Percentiles rank a stretch among this genome's conserved stretches.
Conservation (phyloP, 2,888 invertebrate genomes). For the Tachystola acroxantha region DNA sequence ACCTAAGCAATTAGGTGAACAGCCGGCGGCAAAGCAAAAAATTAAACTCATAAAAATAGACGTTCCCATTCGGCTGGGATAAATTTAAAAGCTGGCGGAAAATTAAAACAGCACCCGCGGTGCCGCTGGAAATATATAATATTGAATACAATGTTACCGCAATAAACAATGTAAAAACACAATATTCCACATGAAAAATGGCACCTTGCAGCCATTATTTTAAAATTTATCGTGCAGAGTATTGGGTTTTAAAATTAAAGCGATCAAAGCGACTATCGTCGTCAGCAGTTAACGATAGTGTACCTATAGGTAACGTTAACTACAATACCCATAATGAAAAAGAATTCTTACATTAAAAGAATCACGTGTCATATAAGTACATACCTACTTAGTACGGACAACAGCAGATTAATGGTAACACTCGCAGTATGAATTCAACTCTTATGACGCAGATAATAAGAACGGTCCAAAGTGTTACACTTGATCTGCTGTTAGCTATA, state of each 20-base stretch:
- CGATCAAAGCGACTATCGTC: slow-evolving; percentile 28
- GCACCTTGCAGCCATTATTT: slow-evolving; percentile 20
- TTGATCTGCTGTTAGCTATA: too few relatives aligned
- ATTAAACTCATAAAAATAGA: slow-evolving; percentile 30
- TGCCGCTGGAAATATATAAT: slow-evolving; percentile 39
- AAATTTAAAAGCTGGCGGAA: slow-evolving; percentile 50
- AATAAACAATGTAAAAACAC: slow-evolving; percentile 41
- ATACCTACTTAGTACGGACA: too few relatives aligned
- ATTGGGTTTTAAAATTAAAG: neutral
- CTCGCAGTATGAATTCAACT: too few relatives aligned
- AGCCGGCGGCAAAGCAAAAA: slow-evolving; percentile 19
- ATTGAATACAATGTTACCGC: slow-evolving; percentile 34
- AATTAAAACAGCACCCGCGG: slow-evolving; percentile 52
- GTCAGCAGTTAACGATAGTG: neutral
- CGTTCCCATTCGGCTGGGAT: slow-evolving; percentile 31
- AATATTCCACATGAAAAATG: slow-evolving; percentile 34
- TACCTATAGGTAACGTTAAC: neutral
- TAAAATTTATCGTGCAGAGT: slow-evolving; percentile 26
- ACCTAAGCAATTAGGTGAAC: slow-evolving; percentile 12
- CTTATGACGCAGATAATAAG: too few relatives aligned
- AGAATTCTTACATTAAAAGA: too few relatives aligned
- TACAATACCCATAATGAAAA: too few relatives aligned
- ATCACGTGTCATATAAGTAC: too few relatives aligned
- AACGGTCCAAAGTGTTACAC: too few relatives aligned
- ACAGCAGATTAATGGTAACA: too few relatives aligned